These are phyloP conservation scores for Eufriesea mexicana DNA, from an alignment of 1,140 invertebrate species.

Conservation along the genomic window DNA sequence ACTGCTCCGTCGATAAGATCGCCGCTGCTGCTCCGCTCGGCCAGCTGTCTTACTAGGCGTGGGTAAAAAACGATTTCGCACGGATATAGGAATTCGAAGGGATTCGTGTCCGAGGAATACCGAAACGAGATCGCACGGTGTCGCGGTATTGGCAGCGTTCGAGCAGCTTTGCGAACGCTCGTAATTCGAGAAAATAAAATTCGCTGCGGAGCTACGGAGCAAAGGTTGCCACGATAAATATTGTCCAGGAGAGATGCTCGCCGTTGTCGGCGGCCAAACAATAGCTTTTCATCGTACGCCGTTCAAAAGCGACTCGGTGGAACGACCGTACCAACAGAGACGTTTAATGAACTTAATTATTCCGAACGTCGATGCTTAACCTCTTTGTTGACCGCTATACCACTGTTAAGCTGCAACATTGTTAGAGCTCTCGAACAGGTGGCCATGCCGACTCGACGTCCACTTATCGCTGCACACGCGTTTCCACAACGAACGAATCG, in stretches of 20 bases:
- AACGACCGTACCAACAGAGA: constrained; percentile 44
- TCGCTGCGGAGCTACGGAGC: constrained; percentile 39
- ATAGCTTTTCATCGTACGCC: constrained; percentile 55
- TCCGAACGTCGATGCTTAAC: constrained; percentile 55
- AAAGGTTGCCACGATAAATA: constrained; percentile 64
- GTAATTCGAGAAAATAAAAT: constrained; percentile 59
- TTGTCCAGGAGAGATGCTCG: constrained; percentile 46
- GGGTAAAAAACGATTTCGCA: neutral
- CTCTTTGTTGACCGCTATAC: constrained; percentile 53
- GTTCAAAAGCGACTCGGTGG: constrained; percentile 53
- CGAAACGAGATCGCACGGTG: neutral
- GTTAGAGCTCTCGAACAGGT: constrained; percentile 38
- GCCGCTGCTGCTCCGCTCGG: neutral
- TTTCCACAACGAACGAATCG: neutral
- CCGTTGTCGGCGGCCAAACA: constrained; percentile 45
- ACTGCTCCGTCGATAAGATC: neutral
- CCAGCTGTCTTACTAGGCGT: neutral
- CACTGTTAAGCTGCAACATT: constrained; percentile 36
- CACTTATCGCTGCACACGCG: neutral
- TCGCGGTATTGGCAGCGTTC: neutral
- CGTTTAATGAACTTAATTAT: constrained; percentile 57
- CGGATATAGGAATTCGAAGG: neutral
- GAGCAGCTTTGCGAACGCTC: neutral
- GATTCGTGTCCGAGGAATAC: neutral
- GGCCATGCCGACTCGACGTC: neutral